Conservation (phyloP, 1,140 invertebrate species). For the Neotoxoptera formosana region DNA sequence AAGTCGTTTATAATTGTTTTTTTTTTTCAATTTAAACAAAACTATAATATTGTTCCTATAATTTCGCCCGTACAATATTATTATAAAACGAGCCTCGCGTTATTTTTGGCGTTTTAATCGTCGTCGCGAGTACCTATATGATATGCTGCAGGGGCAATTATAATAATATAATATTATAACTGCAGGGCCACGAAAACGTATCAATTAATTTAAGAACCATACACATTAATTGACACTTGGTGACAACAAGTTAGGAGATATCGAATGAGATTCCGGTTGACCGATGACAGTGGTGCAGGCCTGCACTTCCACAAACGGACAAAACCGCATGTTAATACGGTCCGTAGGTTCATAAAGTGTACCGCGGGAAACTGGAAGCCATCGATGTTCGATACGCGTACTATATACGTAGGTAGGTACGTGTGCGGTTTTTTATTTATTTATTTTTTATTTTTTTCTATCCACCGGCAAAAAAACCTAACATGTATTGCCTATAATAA, state of each 20-base stretch:
- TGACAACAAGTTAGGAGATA: slow-evolving; percentile 40
- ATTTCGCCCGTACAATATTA: too few species aligned
- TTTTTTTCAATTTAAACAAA: neutral
- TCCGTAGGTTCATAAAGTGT: slow-evolving; percentile 41
- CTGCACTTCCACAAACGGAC: slow-evolving; percentile 56
- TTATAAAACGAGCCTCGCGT: too few species aligned
- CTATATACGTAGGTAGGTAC: too few species aligned
- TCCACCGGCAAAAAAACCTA: neutral
- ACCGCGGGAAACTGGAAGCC: slow-evolving; percentile 44
- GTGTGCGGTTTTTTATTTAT: slow-evolving; percentile 26
- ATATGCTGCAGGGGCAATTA: too few species aligned
- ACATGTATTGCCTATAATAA: neutral
- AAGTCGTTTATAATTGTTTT: too few species aligned
- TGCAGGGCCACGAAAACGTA: neutral
- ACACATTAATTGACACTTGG: slow-evolving; percentile 51
- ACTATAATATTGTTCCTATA: too few species aligned
- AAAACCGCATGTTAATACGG: slow-evolving; percentile 55
- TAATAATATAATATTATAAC: too few species aligned
- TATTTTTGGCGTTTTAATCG: neutral
- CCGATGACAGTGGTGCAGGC: neutral
- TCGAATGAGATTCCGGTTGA: slow-evolving; percentile 38
- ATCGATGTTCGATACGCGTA: slow-evolving; percentile 4
- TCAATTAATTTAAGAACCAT: slow-evolving; percentile 26
- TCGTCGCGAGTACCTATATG: too few species aligned
- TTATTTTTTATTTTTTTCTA: neutral